Percentiles rank a stretch among this genome's conserved stretches.
Conservation (phyloP, 1,140 invertebrate species). For the Drosophila lacertosa region DNA sequence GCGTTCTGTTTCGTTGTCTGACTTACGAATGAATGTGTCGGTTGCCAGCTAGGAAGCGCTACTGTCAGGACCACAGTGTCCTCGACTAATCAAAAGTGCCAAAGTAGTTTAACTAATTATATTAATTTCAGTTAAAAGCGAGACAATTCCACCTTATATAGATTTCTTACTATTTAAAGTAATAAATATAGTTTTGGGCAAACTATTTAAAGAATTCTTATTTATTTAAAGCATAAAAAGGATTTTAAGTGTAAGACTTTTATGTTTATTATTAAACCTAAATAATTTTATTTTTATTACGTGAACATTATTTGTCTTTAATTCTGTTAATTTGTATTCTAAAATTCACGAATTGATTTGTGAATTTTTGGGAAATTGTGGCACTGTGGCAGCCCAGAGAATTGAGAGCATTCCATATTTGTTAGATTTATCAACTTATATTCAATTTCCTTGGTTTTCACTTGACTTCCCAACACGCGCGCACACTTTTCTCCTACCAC, state of each 20-base stretch:
- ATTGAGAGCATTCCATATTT: conserved; percentile 30
- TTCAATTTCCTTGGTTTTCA: conserved; percentile 61
- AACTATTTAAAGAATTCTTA: no score
- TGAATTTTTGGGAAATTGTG: not conserved
- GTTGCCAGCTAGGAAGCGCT: not conserved
- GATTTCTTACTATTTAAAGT: no score
- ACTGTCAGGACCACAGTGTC: not conserved
- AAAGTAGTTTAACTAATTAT: conserved; percentile 1
- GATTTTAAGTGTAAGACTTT: no score
- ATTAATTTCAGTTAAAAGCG: not conserved
- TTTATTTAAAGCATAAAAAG: no score
- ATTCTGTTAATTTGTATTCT: not conserved
- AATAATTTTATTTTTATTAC: not conserved
- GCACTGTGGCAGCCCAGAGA: conserved; percentile 30
- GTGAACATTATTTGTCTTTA: no score
- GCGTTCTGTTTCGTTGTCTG: conserved; percentile 55
- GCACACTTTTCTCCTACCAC: not conserved
- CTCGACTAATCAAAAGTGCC: no score
- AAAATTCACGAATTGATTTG: no score
- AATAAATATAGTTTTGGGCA: no score
- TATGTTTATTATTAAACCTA: no score
- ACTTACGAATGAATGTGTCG: conserved; percentile 31
- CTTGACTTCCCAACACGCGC: conserved; percentile 33
- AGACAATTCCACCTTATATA: no score
- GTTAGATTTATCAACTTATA: conserved; percentile 56